Conservation (phyloP, 2,113 vertebrate species). For the Cryptoleucopteryx plumbea region DNA sequence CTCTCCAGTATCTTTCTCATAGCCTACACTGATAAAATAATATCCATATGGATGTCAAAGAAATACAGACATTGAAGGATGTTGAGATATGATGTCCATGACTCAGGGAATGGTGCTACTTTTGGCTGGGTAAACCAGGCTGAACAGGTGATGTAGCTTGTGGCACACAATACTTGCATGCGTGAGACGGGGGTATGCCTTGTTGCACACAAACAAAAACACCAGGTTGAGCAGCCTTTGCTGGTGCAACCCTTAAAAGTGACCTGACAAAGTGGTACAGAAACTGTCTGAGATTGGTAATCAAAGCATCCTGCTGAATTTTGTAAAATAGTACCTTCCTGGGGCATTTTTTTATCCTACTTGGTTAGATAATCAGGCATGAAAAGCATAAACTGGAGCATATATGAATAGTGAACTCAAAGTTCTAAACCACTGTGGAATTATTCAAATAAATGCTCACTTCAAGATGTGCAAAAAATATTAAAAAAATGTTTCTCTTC, state of each 20-base stretch:
- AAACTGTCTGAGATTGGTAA: neutral
- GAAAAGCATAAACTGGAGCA: neutral
- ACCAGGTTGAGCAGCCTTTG: neutral
- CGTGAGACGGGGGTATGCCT: neutral
- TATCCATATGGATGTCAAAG: neutral
- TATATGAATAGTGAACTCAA: neutral
- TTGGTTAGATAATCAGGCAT: neutral
- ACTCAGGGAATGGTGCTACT: neutral
- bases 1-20: neutral
- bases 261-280: neutral
- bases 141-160: neutral
- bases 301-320: neutral
- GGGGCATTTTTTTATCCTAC: neutral
- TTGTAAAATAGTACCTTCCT: neutral
- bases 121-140: neutral
- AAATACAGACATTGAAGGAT: neutral
- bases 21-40: neutral
- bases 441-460: neutral
- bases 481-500: neutral
- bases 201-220: neutral
- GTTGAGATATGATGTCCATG: neutral
- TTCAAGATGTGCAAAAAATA: neutral
- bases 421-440: neutral
- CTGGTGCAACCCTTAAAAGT: neutral
- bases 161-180: neutral